phyloP scores from a whole-genome alignment of 2,113 vertebrate genomes.

The Myxocyprinus asiaticus region DNA sequence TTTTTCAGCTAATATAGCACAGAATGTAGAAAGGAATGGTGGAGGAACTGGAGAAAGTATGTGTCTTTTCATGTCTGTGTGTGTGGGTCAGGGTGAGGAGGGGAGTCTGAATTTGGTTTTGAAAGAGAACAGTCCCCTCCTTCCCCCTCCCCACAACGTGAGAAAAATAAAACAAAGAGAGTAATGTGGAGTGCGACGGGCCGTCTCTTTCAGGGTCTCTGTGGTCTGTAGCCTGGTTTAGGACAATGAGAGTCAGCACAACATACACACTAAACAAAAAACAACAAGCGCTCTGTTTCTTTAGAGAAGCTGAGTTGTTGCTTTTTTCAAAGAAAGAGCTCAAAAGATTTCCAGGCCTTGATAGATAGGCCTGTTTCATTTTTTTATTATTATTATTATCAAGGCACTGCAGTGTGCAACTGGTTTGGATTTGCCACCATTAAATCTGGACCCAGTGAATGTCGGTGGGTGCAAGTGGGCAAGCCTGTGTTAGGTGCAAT shows the following conservation, averaged over 20 bases:
- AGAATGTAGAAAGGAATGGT: not conserved
- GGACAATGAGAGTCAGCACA: conserved; percentile 38
- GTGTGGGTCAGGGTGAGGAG: conserved; percentile 1
- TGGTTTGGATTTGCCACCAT: no score
- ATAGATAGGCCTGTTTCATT: conserved; percentile 1
- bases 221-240: conserved; percentile 10
- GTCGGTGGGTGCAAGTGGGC: no score
- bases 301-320: conserved; percentile 46
- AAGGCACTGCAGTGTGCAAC: not conserved
- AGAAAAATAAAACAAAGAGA: conserved; percentile 47
- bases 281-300: conserved; percentile 49
- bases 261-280: conserved; percentile 29
- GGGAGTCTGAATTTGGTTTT: conserved; percentile 24
- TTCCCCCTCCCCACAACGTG: conserved; percentile 33
- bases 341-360: no score
- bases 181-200: conserved; percentile 38
- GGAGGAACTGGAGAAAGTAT: not conserved
- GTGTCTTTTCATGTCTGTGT: not conserved
- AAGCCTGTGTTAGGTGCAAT: no score
- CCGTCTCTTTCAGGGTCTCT: conserved; percentile 41
- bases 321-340: conserved; percentile 20
- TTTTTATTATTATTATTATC: not conserved
- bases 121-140: conserved; percentile 8
- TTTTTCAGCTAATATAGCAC: not conserved
- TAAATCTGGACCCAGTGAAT: not conserved